These are phyloP conservation scores for Spicauda simplicius DNA, from an alignment of 2,888 invertebrate genomes.

Conservation along the genomic window DNA sequence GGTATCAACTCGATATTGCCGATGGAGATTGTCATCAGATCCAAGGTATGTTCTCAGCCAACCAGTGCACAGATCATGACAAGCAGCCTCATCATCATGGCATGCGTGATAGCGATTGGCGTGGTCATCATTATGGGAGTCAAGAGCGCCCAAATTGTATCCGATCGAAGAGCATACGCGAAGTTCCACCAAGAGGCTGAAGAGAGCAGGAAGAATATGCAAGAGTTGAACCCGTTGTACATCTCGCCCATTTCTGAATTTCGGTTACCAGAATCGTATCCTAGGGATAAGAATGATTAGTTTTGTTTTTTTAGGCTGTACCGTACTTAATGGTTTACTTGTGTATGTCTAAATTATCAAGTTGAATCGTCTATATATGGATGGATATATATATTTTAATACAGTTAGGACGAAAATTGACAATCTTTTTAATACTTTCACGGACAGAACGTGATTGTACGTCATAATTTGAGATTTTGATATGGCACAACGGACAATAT, in stretches of 20 bases:
- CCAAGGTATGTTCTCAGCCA: slow-evolving; percentile 65
- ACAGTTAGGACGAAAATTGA: too few species aligned
- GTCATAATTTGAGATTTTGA: too few species aligned
- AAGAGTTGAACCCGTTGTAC: slow-evolving; percentile 86
- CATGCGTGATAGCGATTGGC: slow-evolving; percentile 75
- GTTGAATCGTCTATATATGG: too few species aligned
- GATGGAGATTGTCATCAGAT: slow-evolving; percentile 67
- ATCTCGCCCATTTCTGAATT: slow-evolving; percentile 85
- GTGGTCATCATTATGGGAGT: slow-evolving; percentile 68
- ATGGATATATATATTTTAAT: too few species aligned
- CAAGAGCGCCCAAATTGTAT: slow-evolving; percentile 70
- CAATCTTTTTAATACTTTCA: too few species aligned
- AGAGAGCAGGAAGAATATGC: slow-evolving; percentile 67
- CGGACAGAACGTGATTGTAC: too few species aligned
- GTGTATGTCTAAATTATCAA: too few species aligned
- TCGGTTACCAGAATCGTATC: slow-evolving; percentile 79
- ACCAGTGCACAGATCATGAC: slow-evolving; percentile 68
- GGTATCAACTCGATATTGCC: slow-evolving; percentile 56
- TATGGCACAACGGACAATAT: too few species aligned
- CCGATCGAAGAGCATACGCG: slow-evolving; percentile 82
- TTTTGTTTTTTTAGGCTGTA: neutral
- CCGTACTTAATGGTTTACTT: too few species aligned
- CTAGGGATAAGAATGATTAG: slow-evolving; percentile 70
- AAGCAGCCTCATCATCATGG: slow-evolving; percentile 67
- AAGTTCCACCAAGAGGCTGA: slow-evolving; percentile 77